Evolutionary conservation across 30 jellyfish, hydroid and myxozoan species (phyloP), one percentile per base, ranked within the genome.

Genomic region (Turritopsis rubra): DNA sequence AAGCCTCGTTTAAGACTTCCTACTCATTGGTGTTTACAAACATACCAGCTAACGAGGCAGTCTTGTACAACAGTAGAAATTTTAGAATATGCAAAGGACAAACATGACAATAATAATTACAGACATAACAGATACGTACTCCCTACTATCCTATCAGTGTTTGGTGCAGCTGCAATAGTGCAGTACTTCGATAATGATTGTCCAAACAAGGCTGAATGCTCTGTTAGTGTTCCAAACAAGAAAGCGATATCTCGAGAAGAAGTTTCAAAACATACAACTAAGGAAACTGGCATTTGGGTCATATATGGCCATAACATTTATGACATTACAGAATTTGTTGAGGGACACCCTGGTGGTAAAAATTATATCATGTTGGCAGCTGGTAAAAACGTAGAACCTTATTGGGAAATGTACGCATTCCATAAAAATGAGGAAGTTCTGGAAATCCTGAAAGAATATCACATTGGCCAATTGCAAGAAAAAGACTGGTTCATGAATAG

Each of bases 311-410:
- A 86, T 73, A 71, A 85, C 72, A 98, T 95, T 25, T 95, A 84
- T 88, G 99, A 95, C 53, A 95, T 95, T 17, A 95, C 99, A 41
- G 97, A 88, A n/a, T 95, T 95, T 83, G 96, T 95, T 41, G 98
- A 91, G 26, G 89, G 88, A 0, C 99, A 95, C 68, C 99, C 99
- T 21, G 99, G 99, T 21, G 99, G 99, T 26, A 25, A 87, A 16
- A 94, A 95, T 75, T 88, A 90, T 71, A 91, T 95, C 22, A 87
- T 95, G 95, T 86, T 90, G 80, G 99, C 99, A 53, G 99, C 98
- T n/a, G 99, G 99, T 20, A 95, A 95, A 16, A 85, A 86, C 29
- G 80, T 95, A 52, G 99, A 91, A 84, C 99, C 99, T 1, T 95
- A 66, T 74, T 95, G 97, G 97, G 98, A 90, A 54, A 95, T 90